These are phyloP conservation scores for Battus philenor DNA, from an alignment of 1,140 invertebrate genomes.

Conservation along the genomic window DNA sequence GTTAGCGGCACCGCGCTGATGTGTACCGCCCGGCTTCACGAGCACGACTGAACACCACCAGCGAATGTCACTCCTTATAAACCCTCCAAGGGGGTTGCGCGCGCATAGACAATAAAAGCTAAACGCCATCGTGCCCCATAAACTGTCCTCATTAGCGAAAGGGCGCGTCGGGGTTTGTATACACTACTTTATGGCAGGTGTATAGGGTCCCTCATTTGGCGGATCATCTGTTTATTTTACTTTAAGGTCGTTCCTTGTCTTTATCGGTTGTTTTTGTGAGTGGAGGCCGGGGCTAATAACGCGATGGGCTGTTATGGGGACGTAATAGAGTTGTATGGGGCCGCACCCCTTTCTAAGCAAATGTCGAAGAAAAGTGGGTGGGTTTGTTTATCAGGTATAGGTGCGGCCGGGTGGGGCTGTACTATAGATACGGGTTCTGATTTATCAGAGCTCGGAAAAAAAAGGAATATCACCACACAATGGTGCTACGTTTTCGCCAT, in stretches of 20 bases:
- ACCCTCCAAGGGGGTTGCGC: slow-evolving; percentile 50
- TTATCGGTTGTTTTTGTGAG: slow-evolving; percentile 54
- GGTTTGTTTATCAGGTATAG: slow-evolving; percentile 47
- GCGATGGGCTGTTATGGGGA: slow-evolving; percentile 39
- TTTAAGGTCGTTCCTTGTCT: slow-evolving; percentile 64
- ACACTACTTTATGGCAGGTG: slow-evolving; percentile 63
- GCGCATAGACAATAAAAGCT: slow-evolving; percentile 63
- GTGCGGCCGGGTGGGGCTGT: slow-evolving; percentile 44
- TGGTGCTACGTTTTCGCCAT: slow-evolving; percentile 25
- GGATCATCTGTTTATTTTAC: slow-evolving; percentile 69
- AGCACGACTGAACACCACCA: slow-evolving; percentile 42
- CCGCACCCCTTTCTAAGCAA: slow-evolving; percentile 53
- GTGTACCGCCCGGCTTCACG: slow-evolving; percentile 34
- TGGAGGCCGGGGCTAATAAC: slow-evolving; percentile 47
- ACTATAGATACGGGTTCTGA: slow-evolving; percentile 33
- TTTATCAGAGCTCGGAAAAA: slow-evolving; percentile 46
- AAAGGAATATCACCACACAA: slow-evolving; percentile 31
- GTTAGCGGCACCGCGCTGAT: slow-evolving; percentile 28
- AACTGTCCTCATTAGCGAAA: slow-evolving; percentile 68
- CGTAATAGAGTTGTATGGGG: slow-evolving; percentile 52
- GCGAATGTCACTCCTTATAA: slow-evolving; percentile 54
- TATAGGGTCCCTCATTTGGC: slow-evolving; percentile 46
- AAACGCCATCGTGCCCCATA: slow-evolving; percentile 62
- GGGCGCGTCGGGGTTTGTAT: slow-evolving; percentile 58
- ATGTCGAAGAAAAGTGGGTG: slow-evolving; percentile 54